Evolutionary conservation across 2,113 vertebrate genomes (phyloP).

Genomic region (Bagarius yarrelli): DNA sequence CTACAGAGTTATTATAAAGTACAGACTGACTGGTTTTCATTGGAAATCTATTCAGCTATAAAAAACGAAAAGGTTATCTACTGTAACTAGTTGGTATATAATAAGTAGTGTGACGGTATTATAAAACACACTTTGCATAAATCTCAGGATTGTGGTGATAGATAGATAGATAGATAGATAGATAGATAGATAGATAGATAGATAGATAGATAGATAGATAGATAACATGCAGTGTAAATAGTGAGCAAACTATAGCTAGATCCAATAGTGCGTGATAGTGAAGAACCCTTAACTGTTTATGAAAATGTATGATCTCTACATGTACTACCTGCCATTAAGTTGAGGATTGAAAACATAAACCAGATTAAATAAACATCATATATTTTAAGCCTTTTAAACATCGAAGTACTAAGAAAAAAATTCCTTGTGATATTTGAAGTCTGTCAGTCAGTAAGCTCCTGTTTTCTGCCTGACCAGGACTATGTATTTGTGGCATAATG

Average conservation of each 20-base stretch:
- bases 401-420: background rate
- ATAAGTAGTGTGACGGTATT: background rate
- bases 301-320: background rate
- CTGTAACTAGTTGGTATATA: background rate
- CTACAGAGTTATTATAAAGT: background rate
- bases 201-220: too few species aligned
- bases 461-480: background rate
- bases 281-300: conserved; percentile 1
- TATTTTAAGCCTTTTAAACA: background rate
- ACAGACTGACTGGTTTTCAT: background rate
- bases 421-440: background rate
- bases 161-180: too few species aligned
- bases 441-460: background rate
- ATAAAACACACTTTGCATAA: background rate
- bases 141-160: too few species aligned
- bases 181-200: too few species aligned
- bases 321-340: background rate
- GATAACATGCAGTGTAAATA: background rate
- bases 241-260: conserved; percentile 16
- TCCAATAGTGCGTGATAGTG: background rate
- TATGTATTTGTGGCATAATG: background rate
- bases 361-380: background rate
- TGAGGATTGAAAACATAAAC: background rate
- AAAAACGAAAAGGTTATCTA: background rate
- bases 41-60: background rate